phyloP scores from a whole-genome alignment of 2,888 invertebrate genomes.

The Monopis laevigella region DNA sequence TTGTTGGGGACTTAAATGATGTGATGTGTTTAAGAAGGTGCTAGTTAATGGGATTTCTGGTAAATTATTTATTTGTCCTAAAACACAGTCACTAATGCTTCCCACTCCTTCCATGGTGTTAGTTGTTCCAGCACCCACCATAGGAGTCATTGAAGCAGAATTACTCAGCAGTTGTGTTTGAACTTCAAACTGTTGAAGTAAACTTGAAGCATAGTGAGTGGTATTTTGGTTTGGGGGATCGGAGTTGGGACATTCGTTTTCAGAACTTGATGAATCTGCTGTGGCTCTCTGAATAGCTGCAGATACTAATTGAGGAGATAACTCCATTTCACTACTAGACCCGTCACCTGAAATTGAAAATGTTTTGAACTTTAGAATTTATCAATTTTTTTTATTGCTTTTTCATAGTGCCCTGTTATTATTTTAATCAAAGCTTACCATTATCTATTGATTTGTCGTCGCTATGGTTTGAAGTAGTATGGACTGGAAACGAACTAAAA shows the following conservation, averaged over 20 bases:
- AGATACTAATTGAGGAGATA: constrained; percentile 77
- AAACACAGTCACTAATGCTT: constrained; percentile 45
- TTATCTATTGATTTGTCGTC: constrained; percentile 62
- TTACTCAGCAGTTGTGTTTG: constrained; percentile 77
- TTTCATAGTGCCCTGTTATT: background rate
- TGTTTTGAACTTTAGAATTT: too few species aligned
- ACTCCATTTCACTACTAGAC: constrained; percentile 79
- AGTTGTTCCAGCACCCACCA: constrained; percentile 31
- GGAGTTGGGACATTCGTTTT: constrained; percentile 71
- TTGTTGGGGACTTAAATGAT: constrained; percentile 57
- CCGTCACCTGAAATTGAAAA: constrained; percentile 55
- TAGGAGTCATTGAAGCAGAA: constrained; percentile 42
- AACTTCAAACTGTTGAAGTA: constrained; percentile 83
- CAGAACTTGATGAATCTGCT: constrained; percentile 74
- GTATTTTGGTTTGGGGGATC: constrained; percentile 61
- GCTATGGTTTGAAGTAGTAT: constrained; percentile 43
- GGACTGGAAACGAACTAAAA: constrained; percentile 63
- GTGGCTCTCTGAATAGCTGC: constrained; percentile 80
- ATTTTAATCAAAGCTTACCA: constrained; percentile 38
- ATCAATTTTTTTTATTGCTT: background rate
- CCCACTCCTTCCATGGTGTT: constrained; percentile 41
- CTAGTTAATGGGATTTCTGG: constrained; percentile 48
- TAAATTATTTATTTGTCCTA: constrained; percentile 48
- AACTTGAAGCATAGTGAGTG: constrained; percentile 75
- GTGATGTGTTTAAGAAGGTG: constrained; percentile 40